Evolutionary conservation across 2,797 vertebrate species (phyloP).

Genomic region (Lacerta bilineata): DNA sequence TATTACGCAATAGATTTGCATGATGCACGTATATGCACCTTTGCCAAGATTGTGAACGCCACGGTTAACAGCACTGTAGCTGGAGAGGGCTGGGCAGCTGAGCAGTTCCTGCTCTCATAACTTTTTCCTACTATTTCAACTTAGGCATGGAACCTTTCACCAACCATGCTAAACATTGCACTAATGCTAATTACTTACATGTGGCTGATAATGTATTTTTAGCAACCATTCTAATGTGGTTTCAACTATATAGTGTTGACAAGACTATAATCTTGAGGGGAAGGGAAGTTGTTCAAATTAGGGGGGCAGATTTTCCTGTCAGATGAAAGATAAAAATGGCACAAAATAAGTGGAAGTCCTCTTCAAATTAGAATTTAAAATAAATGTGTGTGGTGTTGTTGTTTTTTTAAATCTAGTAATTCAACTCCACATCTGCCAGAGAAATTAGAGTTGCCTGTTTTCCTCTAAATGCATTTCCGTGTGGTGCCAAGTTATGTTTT

Average conservation of each 20-base stretch:
- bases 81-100: not conserved
- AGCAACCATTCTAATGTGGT: conserved; percentile 8
- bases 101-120: not conserved
- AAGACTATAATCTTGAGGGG: conserved; percentile 8
- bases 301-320: conserved; percentile 25
- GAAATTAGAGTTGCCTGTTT: conserved; percentile 35
- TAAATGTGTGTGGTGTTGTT: not conserved
- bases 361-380: conserved; percentile 19
- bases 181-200: conserved; percentile 43
- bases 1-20: not conserved
- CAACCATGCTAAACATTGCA: conserved; percentile 27
- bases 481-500: not conserved
- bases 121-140: conserved; percentile 40
- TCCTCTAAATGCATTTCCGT: not conserved
- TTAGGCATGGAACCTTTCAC: conserved; percentile 42
- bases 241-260: not conserved
- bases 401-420: not conserved
- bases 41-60: not conserved
- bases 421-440: conserved; percentile 34
- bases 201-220: conserved; percentile 20
- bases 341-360: not conserved
- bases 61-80: too few species aligned
- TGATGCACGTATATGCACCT: not conserved
- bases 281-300: conserved; percentile 26
- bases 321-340: conserved; percentile 18